phyloP scores from a whole-genome alignment of 2,888 invertebrate species.

The Carcina quercana region DNA sequence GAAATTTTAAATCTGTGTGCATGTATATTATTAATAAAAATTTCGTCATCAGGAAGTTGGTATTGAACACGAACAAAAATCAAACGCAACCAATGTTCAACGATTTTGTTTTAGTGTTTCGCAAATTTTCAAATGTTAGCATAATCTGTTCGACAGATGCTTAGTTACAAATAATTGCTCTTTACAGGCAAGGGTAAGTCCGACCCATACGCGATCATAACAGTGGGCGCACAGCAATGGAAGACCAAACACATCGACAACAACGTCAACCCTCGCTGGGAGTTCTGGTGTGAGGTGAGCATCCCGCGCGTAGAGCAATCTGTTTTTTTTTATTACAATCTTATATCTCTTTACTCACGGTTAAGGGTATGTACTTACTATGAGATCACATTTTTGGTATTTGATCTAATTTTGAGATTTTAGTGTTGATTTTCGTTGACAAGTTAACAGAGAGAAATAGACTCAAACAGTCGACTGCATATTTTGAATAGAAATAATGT shows the following conservation, averaged over 20 bases:
- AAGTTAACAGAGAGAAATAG: slow-evolving; percentile 9
- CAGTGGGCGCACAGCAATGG: slow-evolving; percentile 95
- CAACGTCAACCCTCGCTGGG: slow-evolving; percentile 96
- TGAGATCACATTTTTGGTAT: not conserved
- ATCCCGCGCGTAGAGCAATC: slow-evolving; percentile 11
- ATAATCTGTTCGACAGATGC: too few relatives aligned
- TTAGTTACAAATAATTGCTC: too few relatives aligned
- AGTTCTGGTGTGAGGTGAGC: slow-evolving; percentile 96
- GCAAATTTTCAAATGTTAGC: too few relatives aligned
- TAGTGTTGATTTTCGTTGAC: slow-evolving; percentile 1
- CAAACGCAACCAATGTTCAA: too few relatives aligned
- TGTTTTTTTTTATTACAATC: slow-evolving; percentile 15
- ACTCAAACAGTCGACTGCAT: too few relatives aligned
- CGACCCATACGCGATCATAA: slow-evolving; percentile 95
- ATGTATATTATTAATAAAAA: too few relatives aligned
- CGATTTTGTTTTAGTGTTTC: too few relatives aligned
- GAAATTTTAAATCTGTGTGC: too few relatives aligned
- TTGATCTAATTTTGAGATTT: not conserved
- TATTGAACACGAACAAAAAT: too few relatives aligned
- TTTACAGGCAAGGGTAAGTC: slow-evolving; percentile 91
- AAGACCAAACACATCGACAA: slow-evolving; percentile 96
- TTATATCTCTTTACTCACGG: not conserved
- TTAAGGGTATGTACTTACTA: not conserved
- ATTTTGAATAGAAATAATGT: not conserved
- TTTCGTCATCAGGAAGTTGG: too few relatives aligned